These are phyloP conservation scores for Drosophila lutescens DNA, from an alignment of 2,888 invertebrate genomes.

Conservation along the genomic window DNA sequence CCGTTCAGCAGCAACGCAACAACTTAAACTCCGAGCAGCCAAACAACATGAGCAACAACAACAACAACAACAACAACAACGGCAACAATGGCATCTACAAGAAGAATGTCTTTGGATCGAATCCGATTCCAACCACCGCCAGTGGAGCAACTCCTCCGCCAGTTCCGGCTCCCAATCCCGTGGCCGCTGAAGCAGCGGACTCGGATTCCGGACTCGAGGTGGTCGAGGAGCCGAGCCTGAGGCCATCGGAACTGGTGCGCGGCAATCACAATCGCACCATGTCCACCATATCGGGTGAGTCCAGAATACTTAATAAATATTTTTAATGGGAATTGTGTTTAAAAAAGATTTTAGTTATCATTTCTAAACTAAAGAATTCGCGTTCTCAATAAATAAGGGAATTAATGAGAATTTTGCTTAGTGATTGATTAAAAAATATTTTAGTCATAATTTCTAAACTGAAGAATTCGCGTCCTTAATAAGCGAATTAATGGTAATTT, in stretches of 20 bases:
- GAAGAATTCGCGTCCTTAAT: too few relatives aligned
- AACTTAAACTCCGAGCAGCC: constrained; percentile 25
- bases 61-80: too few relatives aligned
- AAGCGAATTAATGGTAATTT: too few relatives aligned
- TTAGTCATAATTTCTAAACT: too few relatives aligned
- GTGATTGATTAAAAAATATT: too few relatives aligned
- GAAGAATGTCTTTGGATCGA: constrained; percentile 52
- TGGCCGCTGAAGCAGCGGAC: constrained; percentile 67
- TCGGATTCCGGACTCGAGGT: constrained; percentile 86
- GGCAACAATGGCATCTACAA: constrained; percentile 52
- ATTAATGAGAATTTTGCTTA: too few relatives aligned
- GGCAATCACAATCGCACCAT: constrained; percentile 86
- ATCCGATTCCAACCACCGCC: not conserved
- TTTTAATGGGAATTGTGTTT: too few relatives aligned
- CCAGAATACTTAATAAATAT: too few relatives aligned
- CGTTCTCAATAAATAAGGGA: too few relatives aligned
- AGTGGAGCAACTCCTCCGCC: not conserved
- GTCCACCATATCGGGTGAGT: constrained; percentile 85
- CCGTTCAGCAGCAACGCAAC: constrained; percentile 63
- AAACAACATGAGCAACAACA: not conserved
- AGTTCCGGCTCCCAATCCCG: constrained; percentile 2
- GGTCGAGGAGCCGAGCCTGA: constrained; percentile 88
- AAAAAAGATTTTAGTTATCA: too few relatives aligned
- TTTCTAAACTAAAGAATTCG: too few relatives aligned
- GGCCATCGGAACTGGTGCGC: constrained; percentile 88